These are phyloP conservation scores for Serilophus lunatus DNA, from an alignment of 2,113 vertebrate genomes.

Conservation along the genomic window DNA sequence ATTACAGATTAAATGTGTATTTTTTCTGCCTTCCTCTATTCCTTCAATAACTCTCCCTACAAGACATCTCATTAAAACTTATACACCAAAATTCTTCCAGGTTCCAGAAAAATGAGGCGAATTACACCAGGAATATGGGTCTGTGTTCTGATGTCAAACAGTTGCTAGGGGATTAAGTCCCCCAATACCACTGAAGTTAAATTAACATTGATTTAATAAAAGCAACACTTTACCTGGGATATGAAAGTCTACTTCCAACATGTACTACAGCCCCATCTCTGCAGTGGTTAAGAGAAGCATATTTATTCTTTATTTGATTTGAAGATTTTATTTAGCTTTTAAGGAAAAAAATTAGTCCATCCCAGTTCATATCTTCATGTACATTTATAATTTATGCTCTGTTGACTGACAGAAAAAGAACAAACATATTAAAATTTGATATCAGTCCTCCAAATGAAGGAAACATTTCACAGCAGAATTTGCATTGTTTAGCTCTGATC, in stretches of 20 bases:
- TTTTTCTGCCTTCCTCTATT: not conserved
- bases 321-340: not conserved
- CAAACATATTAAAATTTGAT: slow-evolving; percentile 60
- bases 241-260: not conserved
- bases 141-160: not conserved
- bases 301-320: not conserved
- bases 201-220: not conserved
- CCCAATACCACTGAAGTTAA: not conserved
- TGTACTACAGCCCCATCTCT: not conserved
- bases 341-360: not conserved
- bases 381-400: slow-evolving; percentile 41
- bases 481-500: slow-evolving; percentile 22
- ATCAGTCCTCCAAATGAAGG: slow-evolving; percentile 22
- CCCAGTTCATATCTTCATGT: not conserved
- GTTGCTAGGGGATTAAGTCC: not conserved
- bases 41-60: not conserved
- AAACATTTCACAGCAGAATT: slow-evolving; percentile 16
- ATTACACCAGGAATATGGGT: not conserved
- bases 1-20: not conserved
- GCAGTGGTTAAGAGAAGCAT: not conserved
- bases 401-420: slow-evolving; percentile 42
- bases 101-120: not conserved
- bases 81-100: not conserved
- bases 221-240: not conserved
- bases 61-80: not conserved